Evolutionary conservation across 2,888 invertebrate genomes (phyloP).

Genomic region (Drosophila prostipennis): DNA sequence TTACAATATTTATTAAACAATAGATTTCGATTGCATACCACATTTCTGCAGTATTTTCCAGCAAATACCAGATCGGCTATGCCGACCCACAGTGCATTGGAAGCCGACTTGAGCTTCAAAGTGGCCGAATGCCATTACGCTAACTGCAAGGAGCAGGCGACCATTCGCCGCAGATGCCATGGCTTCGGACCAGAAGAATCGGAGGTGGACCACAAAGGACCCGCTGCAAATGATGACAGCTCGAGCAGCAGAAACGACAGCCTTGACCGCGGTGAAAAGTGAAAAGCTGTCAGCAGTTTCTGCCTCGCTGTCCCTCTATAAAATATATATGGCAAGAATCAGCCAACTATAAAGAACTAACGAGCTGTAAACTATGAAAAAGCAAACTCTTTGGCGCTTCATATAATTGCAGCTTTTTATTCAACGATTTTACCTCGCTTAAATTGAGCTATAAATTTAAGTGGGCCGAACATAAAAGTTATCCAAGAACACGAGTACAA

Average conservation of each 20-base stretch:
- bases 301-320: constrained; percentile 46
- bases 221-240: constrained; percentile 41
- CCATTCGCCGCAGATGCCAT: constrained; percentile 59
- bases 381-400: constrained; percentile 25
- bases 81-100: constrained; percentile 7
- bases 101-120: constrained; percentile 31
- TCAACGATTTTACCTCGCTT: constrained; percentile 7
- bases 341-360: constrained; percentile 70
- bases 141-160: constrained; percentile 32
- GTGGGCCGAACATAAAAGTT: background rate
- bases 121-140: constrained; percentile 45
- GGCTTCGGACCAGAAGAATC: constrained; percentile 14
- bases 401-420: constrained; percentile 25
- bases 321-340: constrained; percentile 49
- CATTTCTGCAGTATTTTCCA: background rate
- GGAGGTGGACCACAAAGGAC: constrained; percentile 30
- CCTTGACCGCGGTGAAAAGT: constrained; percentile 77
- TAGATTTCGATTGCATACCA: no score
- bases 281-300: constrained; percentile 68
- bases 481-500: background rate
- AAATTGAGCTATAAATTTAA: constrained; percentile 32
- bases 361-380: constrained; percentile 76
- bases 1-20: background rate
- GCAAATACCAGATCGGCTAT: no score
- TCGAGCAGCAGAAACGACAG: constrained; percentile 31